Evolutionary conservation across 2,113 vertebrate species (phyloP).

Genomic region (Cephalopholis sonnerati): DNA sequence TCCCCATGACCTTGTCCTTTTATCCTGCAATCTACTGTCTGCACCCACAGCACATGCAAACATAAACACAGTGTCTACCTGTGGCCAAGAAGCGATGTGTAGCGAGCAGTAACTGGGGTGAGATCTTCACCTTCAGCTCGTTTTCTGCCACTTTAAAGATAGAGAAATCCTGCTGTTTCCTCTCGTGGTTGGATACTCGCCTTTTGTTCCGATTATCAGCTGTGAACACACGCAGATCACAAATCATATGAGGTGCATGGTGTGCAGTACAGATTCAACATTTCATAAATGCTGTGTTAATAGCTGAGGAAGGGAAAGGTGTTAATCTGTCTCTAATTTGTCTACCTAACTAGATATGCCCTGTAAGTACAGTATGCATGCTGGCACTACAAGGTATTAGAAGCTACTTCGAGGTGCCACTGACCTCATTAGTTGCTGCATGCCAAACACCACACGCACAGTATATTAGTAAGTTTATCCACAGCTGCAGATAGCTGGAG

Average conservation of each 20-base stretch:
- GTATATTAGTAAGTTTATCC: constrained; percentile 4
- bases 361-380: background rate
- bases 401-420: background rate
- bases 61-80: constrained; percentile 84
- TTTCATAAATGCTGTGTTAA: background rate
- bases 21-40: background rate
- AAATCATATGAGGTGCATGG: background rate
- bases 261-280: background rate
- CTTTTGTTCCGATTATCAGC: constrained; percentile 95
- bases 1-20: constrained; percentile 6
- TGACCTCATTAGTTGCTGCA: constrained; percentile 18
- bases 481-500: constrained; percentile 16
- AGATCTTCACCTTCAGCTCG: constrained; percentile 94
- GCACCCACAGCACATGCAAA: background rate
- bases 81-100: constrained; percentile 97
- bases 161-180: constrained; percentile 96
- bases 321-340: background rate
- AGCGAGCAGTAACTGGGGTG: constrained; percentile 94
- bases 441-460: background rate
- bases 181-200: constrained; percentile 91
- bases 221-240: constrained; percentile 69
- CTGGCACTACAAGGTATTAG: constrained; percentile 18
- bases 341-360: background rate
- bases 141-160: constrained; percentile 94
- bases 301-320: background rate